These are phyloP conservation scores for Protophormia terraenovae DNA, from an alignment of 2,888 invertebrate species.

Conservation along the genomic window DNA sequence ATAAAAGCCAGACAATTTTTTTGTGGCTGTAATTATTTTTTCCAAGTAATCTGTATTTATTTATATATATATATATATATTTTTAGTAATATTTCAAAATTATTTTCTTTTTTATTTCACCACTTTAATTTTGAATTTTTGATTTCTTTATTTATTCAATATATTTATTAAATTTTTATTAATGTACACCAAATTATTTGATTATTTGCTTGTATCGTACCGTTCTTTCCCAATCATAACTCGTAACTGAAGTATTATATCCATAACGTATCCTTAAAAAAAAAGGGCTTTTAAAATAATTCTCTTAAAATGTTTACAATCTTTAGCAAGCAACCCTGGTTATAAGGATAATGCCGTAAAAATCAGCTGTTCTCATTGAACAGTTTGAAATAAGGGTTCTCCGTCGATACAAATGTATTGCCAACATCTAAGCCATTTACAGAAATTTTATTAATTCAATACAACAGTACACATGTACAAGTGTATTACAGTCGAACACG, in stretches of 20 bases:
- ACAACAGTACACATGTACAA: too few species aligned
- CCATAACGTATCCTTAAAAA: conserved; percentile 35
- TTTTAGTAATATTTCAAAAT: too few species aligned
- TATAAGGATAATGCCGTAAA: neutral
- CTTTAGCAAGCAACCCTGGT: conserved; percentile 33
- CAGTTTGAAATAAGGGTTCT: too few species aligned
- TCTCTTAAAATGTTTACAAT: conserved; percentile 35
- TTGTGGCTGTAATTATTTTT: neutral
- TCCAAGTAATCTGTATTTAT: neutral
- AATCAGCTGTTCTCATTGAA: neutral
- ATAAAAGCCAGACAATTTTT: conserved; percentile 11
- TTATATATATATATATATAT: too few species aligned
- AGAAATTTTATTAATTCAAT: too few species aligned
- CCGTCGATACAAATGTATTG: too few species aligned
- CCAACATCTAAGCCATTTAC: too few species aligned
- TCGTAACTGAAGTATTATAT: conserved; percentile 49
- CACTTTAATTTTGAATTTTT: neutral
- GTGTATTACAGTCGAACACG: too few species aligned
- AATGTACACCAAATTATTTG: neutral
- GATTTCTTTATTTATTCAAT: conserved; percentile 6
- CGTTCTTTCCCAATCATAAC: conserved; percentile 49
- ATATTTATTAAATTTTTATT: conserved; percentile 4
- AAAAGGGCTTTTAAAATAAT: neutral
- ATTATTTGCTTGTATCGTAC: neutral
- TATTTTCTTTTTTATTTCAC: neutral